These are phyloP conservation scores for Poicephalus meyeri DNA, from an alignment of 2,113 vertebrate genomes.

Conservation along the genomic window DNA sequence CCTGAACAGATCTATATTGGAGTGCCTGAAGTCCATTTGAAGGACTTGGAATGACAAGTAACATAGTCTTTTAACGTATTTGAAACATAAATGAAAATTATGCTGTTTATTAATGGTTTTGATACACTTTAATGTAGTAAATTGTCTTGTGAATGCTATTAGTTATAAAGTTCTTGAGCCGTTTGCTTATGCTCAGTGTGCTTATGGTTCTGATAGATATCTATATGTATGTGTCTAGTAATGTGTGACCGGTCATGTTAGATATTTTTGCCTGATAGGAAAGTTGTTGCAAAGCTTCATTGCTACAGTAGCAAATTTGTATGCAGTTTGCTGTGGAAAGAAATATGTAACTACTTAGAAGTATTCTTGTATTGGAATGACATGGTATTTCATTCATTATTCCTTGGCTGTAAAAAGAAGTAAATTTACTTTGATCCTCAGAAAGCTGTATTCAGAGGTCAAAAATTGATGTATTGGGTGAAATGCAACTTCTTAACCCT, in stretches of 20 bases:
- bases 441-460: background rate
- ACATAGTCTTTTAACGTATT: background rate
- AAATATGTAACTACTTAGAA: background rate
- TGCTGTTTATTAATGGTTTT: background rate
- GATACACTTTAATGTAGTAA: background rate
- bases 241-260: background rate
- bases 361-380: background rate
- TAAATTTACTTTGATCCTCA: background rate
- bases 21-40: background rate
- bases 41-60: background rate
- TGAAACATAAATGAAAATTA: background rate
- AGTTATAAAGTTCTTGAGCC: background rate
- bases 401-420: background rate
- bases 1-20: background rate
- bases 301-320: background rate
- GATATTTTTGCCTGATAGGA: background rate
- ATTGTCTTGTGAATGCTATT: background rate
- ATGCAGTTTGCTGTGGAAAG: background rate
- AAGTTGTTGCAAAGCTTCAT: background rate
- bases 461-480: fast-evolving
- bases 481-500: background rate
- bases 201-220: background rate
- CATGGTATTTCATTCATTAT: background rate
- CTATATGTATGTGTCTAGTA: fast-evolving
- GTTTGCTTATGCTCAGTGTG: background rate